A percentile compares a stretch with the other conserved stretches of the same genome.
Evolutionary conservation across 2,797 vertebrate genomes (phyloP).

Genomic region (Enteromius radiatus): DNA sequence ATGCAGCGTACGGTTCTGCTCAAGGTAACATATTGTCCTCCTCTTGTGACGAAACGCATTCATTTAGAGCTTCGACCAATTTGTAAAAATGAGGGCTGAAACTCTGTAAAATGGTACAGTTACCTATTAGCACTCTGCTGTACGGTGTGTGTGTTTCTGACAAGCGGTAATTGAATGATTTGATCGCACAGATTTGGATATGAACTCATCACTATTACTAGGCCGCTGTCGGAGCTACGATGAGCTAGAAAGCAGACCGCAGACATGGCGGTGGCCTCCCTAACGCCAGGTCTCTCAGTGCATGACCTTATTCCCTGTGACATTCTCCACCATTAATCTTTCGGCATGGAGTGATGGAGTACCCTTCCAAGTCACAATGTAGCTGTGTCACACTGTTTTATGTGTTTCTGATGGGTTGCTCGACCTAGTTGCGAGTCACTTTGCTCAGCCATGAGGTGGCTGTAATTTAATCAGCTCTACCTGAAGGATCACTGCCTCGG

Average conservation of each 20-base stretch:
- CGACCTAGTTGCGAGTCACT: conserved; percentile 55
- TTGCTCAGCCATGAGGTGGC: conserved; percentile 54
- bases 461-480: conserved; percentile 64
- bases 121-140: conserved; percentile 31
- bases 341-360: conserved; percentile 73
- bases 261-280: conserved; percentile 42
- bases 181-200: background rate
- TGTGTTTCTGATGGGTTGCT: conserved; percentile 64
- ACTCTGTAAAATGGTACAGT: conserved; percentile 25
- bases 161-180: background rate
- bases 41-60: conserved; percentile 52
- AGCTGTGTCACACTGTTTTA: conserved; percentile 70
- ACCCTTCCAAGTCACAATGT: conserved; percentile 71
- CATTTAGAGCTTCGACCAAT: conserved; percentile 42
- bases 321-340: conserved; percentile 82
- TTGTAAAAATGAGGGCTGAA: conserved; percentile 36
- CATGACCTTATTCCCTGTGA: conserved; percentile 80
- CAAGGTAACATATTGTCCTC: conserved; percentile 57
- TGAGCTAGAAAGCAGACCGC: conserved; percentile 61
- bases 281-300: conserved; percentile 70
- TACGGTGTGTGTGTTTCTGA: conserved; percentile 17
- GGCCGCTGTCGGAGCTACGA: conserved; percentile 58
- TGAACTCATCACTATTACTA: background rate
- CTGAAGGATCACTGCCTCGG: conserved; percentile 43
- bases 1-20: conserved; percentile 49